Evolutionary conservation across 2,113 vertebrate species (phyloP).

Genomic region (Elanoides forficatus): DNA sequence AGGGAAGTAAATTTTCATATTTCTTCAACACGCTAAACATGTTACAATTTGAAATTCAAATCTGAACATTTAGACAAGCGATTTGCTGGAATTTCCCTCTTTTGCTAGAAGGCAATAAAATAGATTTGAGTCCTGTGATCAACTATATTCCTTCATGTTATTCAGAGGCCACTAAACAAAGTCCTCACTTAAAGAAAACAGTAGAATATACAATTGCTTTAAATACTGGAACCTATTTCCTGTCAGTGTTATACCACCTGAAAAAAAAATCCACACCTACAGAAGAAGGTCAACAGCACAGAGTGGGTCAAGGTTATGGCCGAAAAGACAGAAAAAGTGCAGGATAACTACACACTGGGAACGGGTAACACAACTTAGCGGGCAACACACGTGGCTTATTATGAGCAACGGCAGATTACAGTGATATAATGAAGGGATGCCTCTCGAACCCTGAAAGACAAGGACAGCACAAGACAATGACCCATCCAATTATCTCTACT

Average conservation of each 20-base stretch:
- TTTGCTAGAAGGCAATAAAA: background rate
- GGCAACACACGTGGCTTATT: background rate
- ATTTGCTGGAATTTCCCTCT: background rate
- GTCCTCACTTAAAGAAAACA: background rate
- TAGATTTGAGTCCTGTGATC: background rate
- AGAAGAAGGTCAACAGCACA: background rate
- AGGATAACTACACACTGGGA: background rate
- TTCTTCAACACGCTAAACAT: background rate
- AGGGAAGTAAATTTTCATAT: background rate
- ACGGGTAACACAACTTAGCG: background rate
- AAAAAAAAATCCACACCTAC: background rate
- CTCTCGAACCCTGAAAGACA: background rate
- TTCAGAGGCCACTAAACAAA: background rate
- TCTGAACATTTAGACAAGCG: background rate
- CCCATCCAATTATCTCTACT: background rate
- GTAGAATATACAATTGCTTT: background rate
- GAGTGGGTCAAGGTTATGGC: background rate
- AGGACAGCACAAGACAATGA: background rate
- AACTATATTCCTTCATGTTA: background rate
- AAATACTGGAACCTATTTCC: background rate
- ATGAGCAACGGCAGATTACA: background rate
- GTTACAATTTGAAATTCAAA: background rate
- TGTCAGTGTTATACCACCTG: background rate
- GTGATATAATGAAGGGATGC: background rate
- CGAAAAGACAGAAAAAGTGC: background rate